Evolutionary conservation across 2,888 invertebrate genomes (phyloP), one percentile per base, ranked within the genome.

Genomic region (Cylindroiulus punctatus): DNA sequence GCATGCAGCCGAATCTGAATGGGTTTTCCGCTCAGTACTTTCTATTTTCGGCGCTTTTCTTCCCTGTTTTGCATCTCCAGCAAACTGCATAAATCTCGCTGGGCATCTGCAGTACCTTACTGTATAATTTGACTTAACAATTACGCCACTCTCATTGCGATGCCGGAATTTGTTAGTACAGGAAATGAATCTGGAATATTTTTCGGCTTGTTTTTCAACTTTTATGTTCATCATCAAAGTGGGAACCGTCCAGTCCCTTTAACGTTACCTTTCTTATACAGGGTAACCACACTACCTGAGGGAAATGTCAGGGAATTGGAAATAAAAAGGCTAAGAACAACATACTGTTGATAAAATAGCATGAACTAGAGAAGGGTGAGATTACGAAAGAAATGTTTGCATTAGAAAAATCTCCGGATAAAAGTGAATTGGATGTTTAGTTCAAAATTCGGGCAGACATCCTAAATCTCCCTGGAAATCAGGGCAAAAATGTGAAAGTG

Each of bases 41-140:
- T 12, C 14, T 19, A 52, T 52, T 52, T 1, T 52, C 44, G 14
- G 10, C 44, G 52, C n/a, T 52, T 52, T 19, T 1, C n/a, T 52
- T 52, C 3, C n/a, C 52, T 52, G 52, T n/a, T 52, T 52, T 52
- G 52, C 52, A 52, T 52, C 52, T 52, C 52, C n/a, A 52, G 12
- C 52, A 52, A n/a, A n/a, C 44, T 44, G n/a, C 52, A 52, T 52
- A 52, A 52, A 52, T 52, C 52, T 52, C 14, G 19, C 14, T 52
- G 5, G 19, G n/a, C n/a, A 1, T n/a, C 52, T 52, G n/a, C 52
- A 19, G 3, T 52, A 52, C 19, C 52, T 52, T 1, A n/a, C n/a
- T n/a, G n/a, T n/a, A 19, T 52, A 52, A 52, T 52, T 52, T n/a
- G 52, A 52, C 52, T 52, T n/a, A 52, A 52, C 52, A 52, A 52